These are phyloP conservation scores for Oryctolagus cuniculus DNA, from an alignment of 2,113 vertebrate genomes.

Conservation along the genomic window mOryCun1.1 NC_091439.1:122491001-122491500, in stretches of 20 bases:
- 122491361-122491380: background rate
- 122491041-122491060: too few relatives aligned
- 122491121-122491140: background rate
- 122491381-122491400: slow-evolving; percentile 81
- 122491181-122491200: accelerated
- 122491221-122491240: accelerated
- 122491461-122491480: slow-evolving; percentile 95
- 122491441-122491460: slow-evolving; percentile 93
- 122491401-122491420: slow-evolving; percentile 94
- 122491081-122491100: too few relatives aligned
- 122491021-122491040: too few relatives aligned
- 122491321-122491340: accelerated
- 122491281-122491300: background rate
- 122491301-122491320: background rate
- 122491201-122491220: background rate
- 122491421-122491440: slow-evolving; percentile 96
- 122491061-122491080: too few relatives aligned
- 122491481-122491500: slow-evolving; percentile 99
- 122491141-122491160: background rate
- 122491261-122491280: accelerated
- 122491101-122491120: too few relatives aligned
- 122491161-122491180: accelerated
- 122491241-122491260: accelerated
- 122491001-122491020: too few relatives aligned
- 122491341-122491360: accelerated